Percentiles rank a stretch among this genome's conserved stretches.
Conservation (phyloP, 2,888 invertebrate species). For the Melipona bicolor region DNA sequence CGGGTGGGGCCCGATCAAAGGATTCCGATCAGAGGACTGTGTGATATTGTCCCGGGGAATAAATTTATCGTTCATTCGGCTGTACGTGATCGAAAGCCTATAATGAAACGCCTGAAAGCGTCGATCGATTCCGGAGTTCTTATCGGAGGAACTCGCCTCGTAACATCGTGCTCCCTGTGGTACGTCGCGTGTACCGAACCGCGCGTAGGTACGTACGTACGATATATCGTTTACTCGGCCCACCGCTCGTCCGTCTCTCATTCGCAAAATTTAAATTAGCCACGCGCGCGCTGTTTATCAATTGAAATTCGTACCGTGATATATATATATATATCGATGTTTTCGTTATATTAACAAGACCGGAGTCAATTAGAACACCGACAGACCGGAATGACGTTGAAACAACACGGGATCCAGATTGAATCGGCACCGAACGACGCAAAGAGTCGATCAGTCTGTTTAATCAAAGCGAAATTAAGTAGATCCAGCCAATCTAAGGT, state of each 20-base stretch:
- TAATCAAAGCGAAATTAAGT: background rate
- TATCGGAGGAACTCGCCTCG: background rate
- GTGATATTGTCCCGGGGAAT: slow-evolving; percentile 21
- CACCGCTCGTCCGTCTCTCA: background rate
- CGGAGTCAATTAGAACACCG: background rate
- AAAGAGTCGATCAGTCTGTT: background rate
- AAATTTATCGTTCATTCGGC: slow-evolving; percentile 21
- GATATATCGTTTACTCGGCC: too few relatives aligned
- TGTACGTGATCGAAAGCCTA: background rate
- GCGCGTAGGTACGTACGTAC: too few relatives aligned
- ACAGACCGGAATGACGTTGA: background rate
- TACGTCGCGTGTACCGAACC: too few relatives aligned
- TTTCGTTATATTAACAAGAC: background rate
- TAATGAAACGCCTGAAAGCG: background rate
- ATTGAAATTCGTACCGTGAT: background rate
- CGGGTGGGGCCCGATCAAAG: slow-evolving; percentile 18
- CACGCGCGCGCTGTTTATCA: background rate
- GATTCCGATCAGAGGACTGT: background rate
- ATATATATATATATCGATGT: background rate
- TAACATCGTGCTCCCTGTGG: background rate
- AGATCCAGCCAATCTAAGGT: background rate
- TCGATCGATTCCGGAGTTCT: background rate
- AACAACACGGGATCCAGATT: background rate
- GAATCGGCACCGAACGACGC: background rate
- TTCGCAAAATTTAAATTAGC: background rate